Conservation (phyloP, 2,113 vertebrate genomes). For the Chaenocephalus aceratus region DNA sequence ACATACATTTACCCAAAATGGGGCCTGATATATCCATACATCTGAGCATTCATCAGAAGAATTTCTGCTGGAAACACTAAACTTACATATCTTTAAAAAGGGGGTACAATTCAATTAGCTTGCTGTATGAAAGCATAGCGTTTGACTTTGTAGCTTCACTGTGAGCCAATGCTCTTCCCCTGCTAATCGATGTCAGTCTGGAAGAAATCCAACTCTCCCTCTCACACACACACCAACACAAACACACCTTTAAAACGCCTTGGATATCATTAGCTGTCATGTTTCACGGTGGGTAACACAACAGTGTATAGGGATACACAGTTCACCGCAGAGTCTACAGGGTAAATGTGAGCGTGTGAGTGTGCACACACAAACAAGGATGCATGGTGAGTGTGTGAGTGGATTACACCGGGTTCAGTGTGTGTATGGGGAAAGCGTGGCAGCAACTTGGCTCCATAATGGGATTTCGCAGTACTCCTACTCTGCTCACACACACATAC, state of each 20-base stretch:
- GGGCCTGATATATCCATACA: background rate
- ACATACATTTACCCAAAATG: background rate
- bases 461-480: conserved; percentile 80
- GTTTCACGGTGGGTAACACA: conserved; percentile 80
- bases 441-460: conserved; percentile 81
- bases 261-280: conserved; percentile 85
- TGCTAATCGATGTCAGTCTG: conserved; percentile 79
- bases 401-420: conserved; percentile 83
- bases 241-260: conserved; percentile 72
- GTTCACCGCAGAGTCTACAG: conserved; percentile 72
- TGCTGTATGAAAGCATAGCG: conserved; percentile 31
- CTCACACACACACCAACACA: conserved; percentile 30
- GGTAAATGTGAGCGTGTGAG: conserved; percentile 43
- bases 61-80: conserved; percentile 11
- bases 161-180: conserved; percentile 41
- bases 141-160: conserved; percentile 57
- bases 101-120: conserved; percentile 35
- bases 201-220: conserved; percentile 56
- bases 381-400: conserved; percentile 77
- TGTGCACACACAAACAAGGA: conserved; percentile 59
- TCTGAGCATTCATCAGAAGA: background rate
- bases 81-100: conserved; percentile 18
- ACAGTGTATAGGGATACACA: conserved; percentile 70
- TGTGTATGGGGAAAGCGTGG: conserved; percentile 74
- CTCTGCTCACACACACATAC: conserved; percentile 38